phyloP scores from a whole-genome alignment of 2,888 invertebrate genomes.

The Megaustenia siamemsis region DNA sequence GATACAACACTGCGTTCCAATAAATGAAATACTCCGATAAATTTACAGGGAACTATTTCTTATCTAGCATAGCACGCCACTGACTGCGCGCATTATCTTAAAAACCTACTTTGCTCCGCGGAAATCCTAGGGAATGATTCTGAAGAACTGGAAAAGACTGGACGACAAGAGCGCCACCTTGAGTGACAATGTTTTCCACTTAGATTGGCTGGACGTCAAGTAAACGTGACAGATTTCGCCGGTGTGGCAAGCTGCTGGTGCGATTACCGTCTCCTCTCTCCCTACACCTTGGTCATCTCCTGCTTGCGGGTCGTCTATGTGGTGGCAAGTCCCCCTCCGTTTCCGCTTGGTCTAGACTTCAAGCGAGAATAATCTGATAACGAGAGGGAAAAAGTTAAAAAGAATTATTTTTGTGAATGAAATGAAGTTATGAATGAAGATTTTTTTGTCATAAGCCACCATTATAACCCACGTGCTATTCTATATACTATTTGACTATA shows the following conservation, averaged over 20 bases:
- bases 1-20: too few species aligned
- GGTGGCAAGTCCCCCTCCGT: not conserved
- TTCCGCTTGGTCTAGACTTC: not conserved
- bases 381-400: not conserved
- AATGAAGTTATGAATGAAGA: too few species aligned
- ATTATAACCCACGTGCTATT: too few species aligned
- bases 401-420: not conserved
- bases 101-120: too few species aligned
- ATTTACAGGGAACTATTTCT: too few species aligned
- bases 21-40: too few species aligned
- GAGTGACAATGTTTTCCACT: not conserved
- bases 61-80: too few species aligned
- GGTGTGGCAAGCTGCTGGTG: constrained; percentile 3
- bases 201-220: not conserved
- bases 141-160: not conserved
- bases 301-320: not conserved
- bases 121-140: not conserved
- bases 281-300: constrained; percentile 1
- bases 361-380: not conserved
- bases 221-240: constrained; percentile 8
- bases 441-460: too few species aligned
- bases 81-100: too few species aligned
- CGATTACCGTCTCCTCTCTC: not conserved
- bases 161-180: not conserved
- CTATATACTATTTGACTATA: too few species aligned